Conservation (phyloP, 1,140 invertebrate genomes). For the Riptortus pedestris region DNA sequence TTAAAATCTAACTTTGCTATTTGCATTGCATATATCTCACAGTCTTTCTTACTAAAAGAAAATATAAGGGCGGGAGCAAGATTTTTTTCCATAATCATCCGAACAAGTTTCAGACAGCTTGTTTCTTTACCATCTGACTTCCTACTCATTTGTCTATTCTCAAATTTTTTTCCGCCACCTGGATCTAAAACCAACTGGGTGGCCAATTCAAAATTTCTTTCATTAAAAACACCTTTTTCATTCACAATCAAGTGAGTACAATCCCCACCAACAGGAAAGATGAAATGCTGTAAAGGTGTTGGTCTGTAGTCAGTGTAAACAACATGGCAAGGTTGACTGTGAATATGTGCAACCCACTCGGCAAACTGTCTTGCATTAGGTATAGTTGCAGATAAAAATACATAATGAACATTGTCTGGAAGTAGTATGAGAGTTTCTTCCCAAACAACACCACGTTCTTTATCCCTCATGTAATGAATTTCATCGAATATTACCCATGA, state of each 20-base stretch:
- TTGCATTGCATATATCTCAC: conserved; percentile 91
- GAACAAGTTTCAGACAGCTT: conserved; percentile 89
- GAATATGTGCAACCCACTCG: conserved; percentile 95
- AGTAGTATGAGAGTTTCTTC: conserved; percentile 97
- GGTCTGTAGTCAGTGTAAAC: conserved; percentile 98
- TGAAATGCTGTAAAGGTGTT: conserved; percentile 94
- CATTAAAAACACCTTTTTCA: conserved; percentile 84
- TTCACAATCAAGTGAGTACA: conserved; percentile 94
- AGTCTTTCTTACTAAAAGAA: conserved; percentile 98
- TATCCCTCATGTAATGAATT: conserved; percentile 99
- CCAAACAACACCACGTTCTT: conserved; percentile 98
- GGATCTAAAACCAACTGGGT: conserved; percentile 50
- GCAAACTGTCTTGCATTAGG: conserved; percentile 97
- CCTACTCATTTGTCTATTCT: conserved; percentile 38
- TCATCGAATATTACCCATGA: conserved; percentile 99
- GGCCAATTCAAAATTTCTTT: conserved; percentile 94
- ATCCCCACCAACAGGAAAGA: conserved; percentile 90
- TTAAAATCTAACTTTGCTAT: conserved; percentile 97
- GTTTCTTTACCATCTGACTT: conserved; percentile 25
- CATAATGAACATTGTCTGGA: conserved; percentile 96
- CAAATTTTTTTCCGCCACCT: conserved; percentile 44
- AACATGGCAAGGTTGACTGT: conserved; percentile 96
- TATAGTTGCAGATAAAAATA: conserved; percentile 98
- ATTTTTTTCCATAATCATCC: conserved; percentile 97
- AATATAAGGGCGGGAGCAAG: conserved; percentile 98